A percentile compares a stretch with the other conserved stretches of the same genome.
Conservation (phyloP, 1,140 invertebrate species). For the Diploscapter pachys region DNA sequence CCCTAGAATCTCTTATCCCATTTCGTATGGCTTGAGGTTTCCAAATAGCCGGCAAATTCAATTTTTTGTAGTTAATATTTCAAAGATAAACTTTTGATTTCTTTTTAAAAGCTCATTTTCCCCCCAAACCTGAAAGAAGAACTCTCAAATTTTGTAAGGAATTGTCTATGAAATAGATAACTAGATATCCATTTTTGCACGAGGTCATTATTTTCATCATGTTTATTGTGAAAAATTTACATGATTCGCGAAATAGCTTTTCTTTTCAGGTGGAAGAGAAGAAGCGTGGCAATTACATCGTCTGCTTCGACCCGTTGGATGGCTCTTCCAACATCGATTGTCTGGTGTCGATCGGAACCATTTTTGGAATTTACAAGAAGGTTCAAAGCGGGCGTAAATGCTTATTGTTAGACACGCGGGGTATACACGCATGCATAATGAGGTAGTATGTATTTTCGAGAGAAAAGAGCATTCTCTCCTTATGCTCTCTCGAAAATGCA, state of each 20-base stretch:
- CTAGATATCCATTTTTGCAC: neutral
- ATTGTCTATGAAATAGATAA: neutral
- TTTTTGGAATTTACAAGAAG: constrained; percentile 87
- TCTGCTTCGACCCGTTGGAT: constrained; percentile 96
- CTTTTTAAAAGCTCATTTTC: too few species aligned
- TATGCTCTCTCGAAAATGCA: neutral
- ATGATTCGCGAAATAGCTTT: neutral
- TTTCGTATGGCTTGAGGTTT: too few species aligned
- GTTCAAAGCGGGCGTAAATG: constrained; percentile 39
- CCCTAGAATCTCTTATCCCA: too few species aligned
- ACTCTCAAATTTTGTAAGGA: neutral
- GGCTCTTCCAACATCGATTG: constrained; percentile 99
- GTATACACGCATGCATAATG: too few species aligned
- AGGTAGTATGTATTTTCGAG: too few species aligned
- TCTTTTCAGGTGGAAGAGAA: constrained; percentile 69
- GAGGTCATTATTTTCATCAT: neutral
- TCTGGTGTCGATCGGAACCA: constrained; percentile 94
- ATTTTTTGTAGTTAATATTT: too few species aligned
- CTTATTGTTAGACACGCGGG: neutral
- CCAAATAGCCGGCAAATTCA: too few species aligned
- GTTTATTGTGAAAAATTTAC: neutral
- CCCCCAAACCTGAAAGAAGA: too few species aligned
- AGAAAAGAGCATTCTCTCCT: too few species aligned
- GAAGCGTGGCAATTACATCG: constrained; percentile 90
- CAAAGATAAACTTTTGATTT: too few species aligned